These are phyloP conservation scores for Tryphoninae sp. DNA, from an alignment of 2,888 invertebrate species.

Conservation along the genomic window DNA sequence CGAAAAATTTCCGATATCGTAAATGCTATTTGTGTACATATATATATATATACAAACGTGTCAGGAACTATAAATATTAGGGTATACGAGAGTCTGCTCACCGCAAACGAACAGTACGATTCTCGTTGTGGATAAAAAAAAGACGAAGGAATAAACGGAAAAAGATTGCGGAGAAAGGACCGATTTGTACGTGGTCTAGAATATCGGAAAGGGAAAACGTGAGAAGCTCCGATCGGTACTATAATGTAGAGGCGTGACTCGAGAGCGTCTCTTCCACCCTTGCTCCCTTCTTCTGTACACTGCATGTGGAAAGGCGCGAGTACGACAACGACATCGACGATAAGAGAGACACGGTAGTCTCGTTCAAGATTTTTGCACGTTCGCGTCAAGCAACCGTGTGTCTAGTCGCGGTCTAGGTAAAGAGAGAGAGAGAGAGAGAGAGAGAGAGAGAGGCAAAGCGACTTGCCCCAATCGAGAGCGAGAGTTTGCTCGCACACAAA, in stretches of 20 bases:
- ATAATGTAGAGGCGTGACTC: constrained; percentile 61
- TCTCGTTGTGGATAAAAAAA: not conserved
- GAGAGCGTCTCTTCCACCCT: constrained; percentile 25
- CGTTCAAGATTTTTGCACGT: constrained; percentile 58
- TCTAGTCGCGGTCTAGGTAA: constrained; percentile 47
- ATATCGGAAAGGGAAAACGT: constrained; percentile 57
- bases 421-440: not conserved
- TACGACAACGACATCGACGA: constrained; percentile 12
- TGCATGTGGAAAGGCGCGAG: not conserved
- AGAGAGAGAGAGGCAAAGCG: not conserved
- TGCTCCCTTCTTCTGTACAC: not conserved
- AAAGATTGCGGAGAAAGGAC: constrained; percentile 5
- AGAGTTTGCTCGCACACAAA: not conserved
- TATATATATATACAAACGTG: not conserved
- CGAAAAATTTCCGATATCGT: no score
- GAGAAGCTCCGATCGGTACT: constrained; percentile 52
- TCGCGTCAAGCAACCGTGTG: constrained; percentile 32
- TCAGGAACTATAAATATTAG: not conserved
- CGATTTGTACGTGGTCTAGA: constrained; percentile 50
- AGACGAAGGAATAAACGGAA: not conserved
- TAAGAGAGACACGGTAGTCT: constrained; percentile 33
- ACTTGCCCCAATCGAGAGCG: not conserved
- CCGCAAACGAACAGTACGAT: constrained; percentile 13
- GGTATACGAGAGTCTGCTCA: not conserved
- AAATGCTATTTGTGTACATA: not conserved